Evolutionary conservation across 2,888 invertebrate species (phyloP).

Genomic region (Galerucella calmariensis): DNA sequence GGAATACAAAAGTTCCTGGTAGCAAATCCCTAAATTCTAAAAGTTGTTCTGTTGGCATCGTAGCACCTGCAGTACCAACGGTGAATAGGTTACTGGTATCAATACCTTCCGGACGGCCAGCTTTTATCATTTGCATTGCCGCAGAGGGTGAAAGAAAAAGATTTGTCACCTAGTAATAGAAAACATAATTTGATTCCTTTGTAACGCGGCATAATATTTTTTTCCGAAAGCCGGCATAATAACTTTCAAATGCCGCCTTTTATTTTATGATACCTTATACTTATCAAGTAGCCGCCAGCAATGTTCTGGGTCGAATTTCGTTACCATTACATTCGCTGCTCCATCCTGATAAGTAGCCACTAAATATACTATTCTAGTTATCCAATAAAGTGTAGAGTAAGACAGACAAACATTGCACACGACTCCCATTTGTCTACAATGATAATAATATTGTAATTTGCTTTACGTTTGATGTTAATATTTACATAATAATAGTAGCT

Average conservation of each 20-base stretch:
- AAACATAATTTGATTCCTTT: background rate
- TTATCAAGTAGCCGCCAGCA: constrained; percentile 55
- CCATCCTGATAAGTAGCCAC: constrained; percentile 49
- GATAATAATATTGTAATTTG: background rate
- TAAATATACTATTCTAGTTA: constrained; percentile 52
- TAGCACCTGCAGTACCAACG: constrained; percentile 55
- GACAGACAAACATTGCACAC: constrained; percentile 40
- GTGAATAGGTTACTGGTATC: constrained; percentile 55
- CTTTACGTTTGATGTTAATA: constrained; percentile 7
- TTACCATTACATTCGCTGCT: constrained; percentile 51
- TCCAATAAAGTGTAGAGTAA: constrained; percentile 59
- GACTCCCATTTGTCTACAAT: constrained; percentile 43
- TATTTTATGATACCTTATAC: constrained; percentile 50
- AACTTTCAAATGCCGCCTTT: no score
- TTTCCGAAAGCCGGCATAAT: no score
- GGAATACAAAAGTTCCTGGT: constrained; percentile 57
- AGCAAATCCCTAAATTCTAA: constrained; percentile 56
- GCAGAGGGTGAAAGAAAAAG: constrained; percentile 53
- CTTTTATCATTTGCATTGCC: constrained; percentile 53
- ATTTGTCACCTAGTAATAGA: constrained; percentile 51
- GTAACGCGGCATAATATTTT: no score
- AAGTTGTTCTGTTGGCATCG: constrained; percentile 52
- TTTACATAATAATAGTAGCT: constrained; percentile 45
- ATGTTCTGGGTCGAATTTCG: constrained; percentile 47
- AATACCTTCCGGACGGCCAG: constrained; percentile 56